A percentile compares a stretch with the other conserved stretches of the same genome.
These are phyloP conservation scores for Strongylocentrotus purpuratus DNA, from an alignment of 35 echinoderm and acorn worm species.

Conservation along the genomic window DNA sequence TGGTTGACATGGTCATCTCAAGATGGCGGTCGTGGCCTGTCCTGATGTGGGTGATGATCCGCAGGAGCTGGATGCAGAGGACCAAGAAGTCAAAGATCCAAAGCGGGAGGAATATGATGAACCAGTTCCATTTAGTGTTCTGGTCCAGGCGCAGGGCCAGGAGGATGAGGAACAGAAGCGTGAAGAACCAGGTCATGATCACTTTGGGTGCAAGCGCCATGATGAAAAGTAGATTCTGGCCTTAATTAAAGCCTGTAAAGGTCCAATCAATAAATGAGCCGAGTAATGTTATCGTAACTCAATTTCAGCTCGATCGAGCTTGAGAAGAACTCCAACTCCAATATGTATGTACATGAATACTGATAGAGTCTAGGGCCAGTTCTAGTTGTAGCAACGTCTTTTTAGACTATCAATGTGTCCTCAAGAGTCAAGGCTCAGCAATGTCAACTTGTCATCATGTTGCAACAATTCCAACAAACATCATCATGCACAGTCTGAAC, in stretches of 20 bases:
- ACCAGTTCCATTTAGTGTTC: conserved; percentile 90
- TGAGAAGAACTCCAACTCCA: too few relatives aligned
- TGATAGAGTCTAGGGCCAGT: too few relatives aligned
- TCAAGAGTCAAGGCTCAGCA: too few relatives aligned
- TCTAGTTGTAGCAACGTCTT: too few relatives aligned
- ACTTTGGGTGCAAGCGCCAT: conserved; percentile 87
- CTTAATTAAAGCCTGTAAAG: not conserved
- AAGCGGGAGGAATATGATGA: conserved; percentile 85
- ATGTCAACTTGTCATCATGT: too few relatives aligned
- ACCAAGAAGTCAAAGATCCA: conserved; percentile 87
- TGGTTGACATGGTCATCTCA: conserved; percentile 63
- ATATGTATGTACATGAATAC: too few relatives aligned
- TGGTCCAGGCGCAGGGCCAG: conserved; percentile 74
- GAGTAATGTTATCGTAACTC: too few relatives aligned
- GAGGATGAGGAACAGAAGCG: conserved; percentile 77
- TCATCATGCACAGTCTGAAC: too few relatives aligned
- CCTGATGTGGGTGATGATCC: conserved; percentile 72
- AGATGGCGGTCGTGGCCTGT: conserved; percentile 64
- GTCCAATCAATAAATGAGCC: too few relatives aligned
- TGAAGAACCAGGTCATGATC: conserved; percentile 70
- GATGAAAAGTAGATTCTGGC: not conserved
- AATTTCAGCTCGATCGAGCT: too few relatives aligned
- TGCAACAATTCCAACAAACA: too few relatives aligned
- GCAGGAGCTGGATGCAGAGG: conserved; percentile 53
- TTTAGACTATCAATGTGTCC: too few relatives aligned